Evolutionary conservation across 2,113 vertebrate species (phyloP), one percentile per base, ranked within the genome.

Genomic region (Psittacara wagleri): DNA sequence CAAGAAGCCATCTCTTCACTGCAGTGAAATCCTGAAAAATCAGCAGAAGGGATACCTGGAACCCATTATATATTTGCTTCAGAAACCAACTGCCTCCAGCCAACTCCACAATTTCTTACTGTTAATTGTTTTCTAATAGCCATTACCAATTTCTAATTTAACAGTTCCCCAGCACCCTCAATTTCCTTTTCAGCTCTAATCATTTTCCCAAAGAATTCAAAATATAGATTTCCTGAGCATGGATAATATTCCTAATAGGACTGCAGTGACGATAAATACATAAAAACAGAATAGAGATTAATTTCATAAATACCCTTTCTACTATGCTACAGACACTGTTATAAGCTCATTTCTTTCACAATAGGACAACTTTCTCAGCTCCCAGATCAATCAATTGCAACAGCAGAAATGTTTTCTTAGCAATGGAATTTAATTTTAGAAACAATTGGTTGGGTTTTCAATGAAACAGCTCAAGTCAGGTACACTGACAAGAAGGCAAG

Each of bases 101-200:
- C 43, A 88, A 41, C 15, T 85, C 63, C 13, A n/a, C 31, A 22
- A 51, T 66, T 91, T 90, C 61, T 67, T 68, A 86, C 46, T 78
- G 69, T 48, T 83, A 92, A 93, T 87, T 95, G 61, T 88, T 90
- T 86, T 68, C 37, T 78, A 90, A 86, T 57, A 91, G n/a, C 61
- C 86, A 86, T 90, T 83, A 93, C 64, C 57, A 90, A 90, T 86
- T 88, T 69, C 91, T 74, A 86, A 93, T 90, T 90, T 94, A 93
- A 94, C 64, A 95, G 77, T 67, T 94, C 28, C 51, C 68, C 37
- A 81, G 51, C 18, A 78, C 28, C n/a, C 73, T 74, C 54, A 14
- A 37, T 88, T 88, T 92, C 55, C 35, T 94, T 88, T 74, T 83
- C 28, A 92, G 83, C 17, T 63, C 46, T 55, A 88, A 86, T 70